Base-by-base conservation (phyloP, 2,888 invertebrate species). In the Anticlea derivata region DNA sequence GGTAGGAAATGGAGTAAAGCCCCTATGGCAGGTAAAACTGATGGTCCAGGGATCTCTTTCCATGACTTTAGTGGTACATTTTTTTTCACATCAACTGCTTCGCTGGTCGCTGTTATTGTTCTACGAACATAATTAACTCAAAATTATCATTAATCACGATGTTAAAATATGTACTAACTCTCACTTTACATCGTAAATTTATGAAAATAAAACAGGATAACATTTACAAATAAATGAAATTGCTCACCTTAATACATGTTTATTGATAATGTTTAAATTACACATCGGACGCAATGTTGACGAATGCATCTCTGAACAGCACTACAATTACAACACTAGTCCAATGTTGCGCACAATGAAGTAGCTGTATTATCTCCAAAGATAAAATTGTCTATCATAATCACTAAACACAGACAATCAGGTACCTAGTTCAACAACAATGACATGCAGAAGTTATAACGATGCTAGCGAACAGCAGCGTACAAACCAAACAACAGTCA, bases 41-140 rank as follows among this genome's bases (percentile, higher is more conserved):
- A 68, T 0, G 92, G 92, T 0, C 92, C 92, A 0, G 92, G 92
- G 1, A 92, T 87, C 0, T 90, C 84, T 27, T 68, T 66, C 75
- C 76, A 87, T 38, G 83, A 60, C 39, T 75, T 81, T 1, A 60
- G 3, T 11, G 49, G 22, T 13, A 39, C 23, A 20, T 39, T 22
- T 33, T 44, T 50, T 13, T 39, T 40, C 6, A 50, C 39, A 8
- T 50, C 55, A 23, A 37, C 50, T 5, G 53, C 22, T 4, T 62
- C 30, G n/a, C 39, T 39, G 22, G 57, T 58, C 5, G 50, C 46
- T 24, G 65, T 33, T 33, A 59, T 35, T 12, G 53, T 55, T 47
- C 68, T 72, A 51, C 1, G 48, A 55, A 27, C n/a, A 17, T 17
- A 17, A 17, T 17, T 4, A 17, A 17, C 17, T 2, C 4, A 17